Conservation (phyloP, 2,888 invertebrate species). For the Sinodicranocentrus sp. region DNA sequence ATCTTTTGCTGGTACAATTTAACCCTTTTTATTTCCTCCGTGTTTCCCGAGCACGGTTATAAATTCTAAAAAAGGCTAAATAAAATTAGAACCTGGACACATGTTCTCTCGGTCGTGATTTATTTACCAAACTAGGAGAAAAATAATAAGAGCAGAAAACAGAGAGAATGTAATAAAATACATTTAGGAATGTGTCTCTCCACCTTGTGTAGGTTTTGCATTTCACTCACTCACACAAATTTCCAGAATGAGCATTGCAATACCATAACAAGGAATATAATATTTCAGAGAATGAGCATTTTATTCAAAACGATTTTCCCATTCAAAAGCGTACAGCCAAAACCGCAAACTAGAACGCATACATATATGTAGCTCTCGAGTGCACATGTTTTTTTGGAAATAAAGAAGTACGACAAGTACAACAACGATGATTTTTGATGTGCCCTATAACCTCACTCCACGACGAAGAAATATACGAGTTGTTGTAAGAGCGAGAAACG, state of each 20-base stretch:
- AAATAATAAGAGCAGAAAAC: conserved; percentile 18
- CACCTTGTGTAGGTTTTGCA: conserved; percentile 38
- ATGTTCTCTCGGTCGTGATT: conserved; percentile 38
- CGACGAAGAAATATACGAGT: not conserved
- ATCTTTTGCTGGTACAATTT: conserved; percentile 23
- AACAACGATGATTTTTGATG: conserved; percentile 52
- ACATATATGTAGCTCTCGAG: too few relatives aligned
- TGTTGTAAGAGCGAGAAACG: conserved; percentile 6
- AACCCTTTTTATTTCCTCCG: too few relatives aligned
- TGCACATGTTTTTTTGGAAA: conserved; percentile 17
- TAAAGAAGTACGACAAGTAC: conserved; percentile 26
- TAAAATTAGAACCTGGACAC: conserved; percentile 53
- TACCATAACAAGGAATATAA: conserved; percentile 49
- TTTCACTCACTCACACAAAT: conserved; percentile 53
- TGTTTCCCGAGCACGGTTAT: conserved; percentile 20
- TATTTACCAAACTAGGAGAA: conserved; percentile 55
- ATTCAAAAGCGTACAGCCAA: not conserved
- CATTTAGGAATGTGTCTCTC: conserved; percentile 11
- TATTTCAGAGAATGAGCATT: conserved; percentile 42
- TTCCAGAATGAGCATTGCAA: conserved; percentile 11
- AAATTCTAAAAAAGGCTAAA: conserved; percentile 52
- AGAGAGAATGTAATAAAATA: conserved; percentile 17
- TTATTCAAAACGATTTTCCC: conserved; percentile 46
- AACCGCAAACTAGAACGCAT: too few relatives aligned
- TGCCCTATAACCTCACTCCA: not conserved